These are phyloP conservation scores for Smittia aterrima DNA, from an alignment of 2,888 invertebrate genomes.

Conservation along the genomic window DNA sequence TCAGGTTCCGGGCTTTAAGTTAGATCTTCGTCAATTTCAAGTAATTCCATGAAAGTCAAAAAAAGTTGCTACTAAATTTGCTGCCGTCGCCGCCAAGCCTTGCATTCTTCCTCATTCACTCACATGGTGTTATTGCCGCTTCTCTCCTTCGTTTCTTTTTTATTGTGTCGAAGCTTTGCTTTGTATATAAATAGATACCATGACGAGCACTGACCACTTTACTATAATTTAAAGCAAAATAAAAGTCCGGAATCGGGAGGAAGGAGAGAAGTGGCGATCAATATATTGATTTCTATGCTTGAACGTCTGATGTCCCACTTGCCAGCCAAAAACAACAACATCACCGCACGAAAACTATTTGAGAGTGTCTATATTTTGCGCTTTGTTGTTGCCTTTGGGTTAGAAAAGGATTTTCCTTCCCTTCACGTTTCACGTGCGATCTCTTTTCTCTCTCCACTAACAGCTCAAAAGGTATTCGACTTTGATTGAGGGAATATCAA, in stretches of 20 bases:
- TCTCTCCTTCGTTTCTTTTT: neutral
- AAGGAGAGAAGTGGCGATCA: neutral
- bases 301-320: slow-evolving; percentile 18
- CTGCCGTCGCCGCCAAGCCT: neutral
- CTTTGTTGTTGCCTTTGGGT: slow-evolving; percentile 1
- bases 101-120: neutral
- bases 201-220: slow-evolving; percentile 18
- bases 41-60: neutral
- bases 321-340: slow-evolving; percentile 4
- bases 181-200: slow-evolving; percentile 9
- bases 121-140: slow-evolving; percentile 8
- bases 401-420: neutral
- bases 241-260: slow-evolving; percentile 2
- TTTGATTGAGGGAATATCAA: slow-evolving; percentile 3
- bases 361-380: neutral
- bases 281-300: slow-evolving; percentile 18
- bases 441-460: neutral
- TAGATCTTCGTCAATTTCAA: neutral
- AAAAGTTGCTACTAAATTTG: neutral
- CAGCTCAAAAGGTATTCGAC: neutral
- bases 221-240: slow-evolving; percentile 12
- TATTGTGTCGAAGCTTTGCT: neutral
- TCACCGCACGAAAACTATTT: neutral
- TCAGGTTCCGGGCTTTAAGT: no score
- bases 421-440: neutral